A percentile compares a stretch with the other conserved stretches of the same genome.
These are phyloP conservation scores for Cephalopterus ornatus DNA, from an alignment of 2,113 vertebrate genomes.

Conservation along the genomic window DNA sequence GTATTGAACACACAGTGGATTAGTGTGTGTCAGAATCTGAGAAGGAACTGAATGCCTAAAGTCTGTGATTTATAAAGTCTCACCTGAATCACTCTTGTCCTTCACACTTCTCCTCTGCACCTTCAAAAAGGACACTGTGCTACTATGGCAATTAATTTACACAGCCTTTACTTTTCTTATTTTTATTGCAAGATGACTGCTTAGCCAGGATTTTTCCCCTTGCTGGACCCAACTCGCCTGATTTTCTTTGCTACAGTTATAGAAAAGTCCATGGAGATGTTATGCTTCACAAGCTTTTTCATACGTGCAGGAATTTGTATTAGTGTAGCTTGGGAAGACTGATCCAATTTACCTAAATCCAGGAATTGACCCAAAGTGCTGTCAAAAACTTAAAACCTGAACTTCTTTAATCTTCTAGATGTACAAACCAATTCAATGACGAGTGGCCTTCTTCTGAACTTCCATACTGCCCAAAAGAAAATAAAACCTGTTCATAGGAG, in stretches of 20 bases:
- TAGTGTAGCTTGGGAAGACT: not conserved
- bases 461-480: not conserved
- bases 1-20: not conserved
- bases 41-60: not conserved
- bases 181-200: not conserved
- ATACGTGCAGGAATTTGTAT: not conserved
- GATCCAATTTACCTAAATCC: not conserved
- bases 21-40: not conserved
- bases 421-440: not conserved
- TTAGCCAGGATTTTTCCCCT: not conserved
- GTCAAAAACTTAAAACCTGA: not conserved
- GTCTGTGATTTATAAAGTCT: not conserved
- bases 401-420: not conserved
- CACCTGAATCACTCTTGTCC: not conserved
- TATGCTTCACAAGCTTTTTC: conserved; percentile 4
- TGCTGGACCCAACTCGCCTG: not conserved
- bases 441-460: not conserved
- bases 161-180: not conserved
- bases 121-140: not conserved
- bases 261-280: not conserved
- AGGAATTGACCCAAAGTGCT: not conserved
- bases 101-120: not conserved
- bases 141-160: not conserved
- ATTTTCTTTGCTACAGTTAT: not conserved
- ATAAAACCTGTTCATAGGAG: not conserved